Percentiles rank a stretch among this genome's conserved stretches.
Conservation (phyloP, 2,113 vertebrate genomes). For the Corythaixoides concolor region DNA sequence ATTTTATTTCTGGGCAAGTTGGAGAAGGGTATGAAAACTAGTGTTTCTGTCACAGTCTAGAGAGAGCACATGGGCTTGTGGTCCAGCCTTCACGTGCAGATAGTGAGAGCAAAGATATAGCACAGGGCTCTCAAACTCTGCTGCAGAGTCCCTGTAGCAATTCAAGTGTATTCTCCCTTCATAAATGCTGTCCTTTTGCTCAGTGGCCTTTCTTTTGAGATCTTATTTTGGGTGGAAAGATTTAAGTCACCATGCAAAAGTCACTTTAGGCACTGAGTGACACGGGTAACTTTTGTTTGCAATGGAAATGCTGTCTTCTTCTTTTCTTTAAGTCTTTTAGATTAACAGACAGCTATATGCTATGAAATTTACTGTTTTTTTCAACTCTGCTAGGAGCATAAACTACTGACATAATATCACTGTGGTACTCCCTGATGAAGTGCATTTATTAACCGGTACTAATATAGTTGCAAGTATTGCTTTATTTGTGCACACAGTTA, state of each 20-base stretch:
- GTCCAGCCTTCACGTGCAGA: neutral
- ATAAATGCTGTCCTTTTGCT: neutral
- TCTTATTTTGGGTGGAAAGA: neutral
- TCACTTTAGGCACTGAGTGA: neutral
- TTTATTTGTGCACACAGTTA: neutral
- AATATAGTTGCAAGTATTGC: neutral
- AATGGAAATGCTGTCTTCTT: neutral
- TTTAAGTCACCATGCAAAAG: neutral
- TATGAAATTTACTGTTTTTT: neutral
- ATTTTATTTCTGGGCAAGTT: neutral
- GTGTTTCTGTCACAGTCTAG: neutral
- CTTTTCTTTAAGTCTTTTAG: neutral
- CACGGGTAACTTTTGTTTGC: neutral
- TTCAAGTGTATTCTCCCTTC: neutral
- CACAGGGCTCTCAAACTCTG: neutral
- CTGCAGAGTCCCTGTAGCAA: neutral
- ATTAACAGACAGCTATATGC: neutral
- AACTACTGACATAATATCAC: neutral
- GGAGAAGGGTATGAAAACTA: neutral
- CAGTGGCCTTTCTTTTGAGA: neutral
- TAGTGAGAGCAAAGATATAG: neutral
- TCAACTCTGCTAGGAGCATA: neutral
- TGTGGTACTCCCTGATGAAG: neutral
- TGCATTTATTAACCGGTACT: neutral
- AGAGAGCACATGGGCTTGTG: neutral